Conservation (phyloP, 2,888 invertebrate genomes). For the Glomeris marginata region DNA sequence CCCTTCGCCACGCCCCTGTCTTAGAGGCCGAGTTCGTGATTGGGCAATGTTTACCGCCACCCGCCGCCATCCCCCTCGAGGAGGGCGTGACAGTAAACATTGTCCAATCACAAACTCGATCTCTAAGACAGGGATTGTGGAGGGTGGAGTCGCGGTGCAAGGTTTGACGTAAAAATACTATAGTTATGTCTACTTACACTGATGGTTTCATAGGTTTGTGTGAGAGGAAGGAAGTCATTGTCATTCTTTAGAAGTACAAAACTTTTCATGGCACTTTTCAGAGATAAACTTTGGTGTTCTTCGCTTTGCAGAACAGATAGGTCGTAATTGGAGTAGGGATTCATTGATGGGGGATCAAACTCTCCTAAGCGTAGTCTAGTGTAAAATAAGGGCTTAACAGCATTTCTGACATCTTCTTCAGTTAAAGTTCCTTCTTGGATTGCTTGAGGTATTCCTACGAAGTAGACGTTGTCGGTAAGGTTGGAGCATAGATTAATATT, state of each 20-base stretch:
- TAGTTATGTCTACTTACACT: constrained; percentile 4
- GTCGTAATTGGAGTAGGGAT: constrained; percentile 7
- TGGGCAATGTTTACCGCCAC: too few relatives aligned
- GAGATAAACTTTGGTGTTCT: constrained; percentile 5
- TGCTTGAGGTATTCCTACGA: constrained; percentile 5
- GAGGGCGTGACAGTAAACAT: too few relatives aligned
- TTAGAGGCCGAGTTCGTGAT: too few relatives aligned
- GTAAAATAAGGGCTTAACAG: constrained; percentile 12
- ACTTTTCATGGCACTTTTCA: constrained; percentile 9
- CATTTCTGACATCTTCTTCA: constrained; percentile 4
- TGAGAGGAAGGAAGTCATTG: constrained; percentile 5
- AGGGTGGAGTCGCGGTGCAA: too few relatives aligned
- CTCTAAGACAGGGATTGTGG: too few relatives aligned
- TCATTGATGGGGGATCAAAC: constrained; percentile 12
- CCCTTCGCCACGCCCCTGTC: too few relatives aligned
- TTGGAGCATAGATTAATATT: constrained; percentile 10
- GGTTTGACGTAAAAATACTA: too few relatives aligned
- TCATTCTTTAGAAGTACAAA: constrained; percentile 9
- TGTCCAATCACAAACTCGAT: too few relatives aligned
- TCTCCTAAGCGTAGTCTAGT: constrained; percentile 12
- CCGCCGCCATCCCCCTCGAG: too few relatives aligned
- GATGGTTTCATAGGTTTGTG: constrained; percentile 6
- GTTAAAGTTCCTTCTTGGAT: constrained; percentile 5
- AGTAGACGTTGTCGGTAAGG: constrained; percentile 9
- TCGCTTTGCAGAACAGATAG: constrained; percentile 10